These are phyloP conservation scores for Polietes domitor DNA, from an alignment of 2,888 invertebrate genomes.

Conservation along the genomic window DNA sequence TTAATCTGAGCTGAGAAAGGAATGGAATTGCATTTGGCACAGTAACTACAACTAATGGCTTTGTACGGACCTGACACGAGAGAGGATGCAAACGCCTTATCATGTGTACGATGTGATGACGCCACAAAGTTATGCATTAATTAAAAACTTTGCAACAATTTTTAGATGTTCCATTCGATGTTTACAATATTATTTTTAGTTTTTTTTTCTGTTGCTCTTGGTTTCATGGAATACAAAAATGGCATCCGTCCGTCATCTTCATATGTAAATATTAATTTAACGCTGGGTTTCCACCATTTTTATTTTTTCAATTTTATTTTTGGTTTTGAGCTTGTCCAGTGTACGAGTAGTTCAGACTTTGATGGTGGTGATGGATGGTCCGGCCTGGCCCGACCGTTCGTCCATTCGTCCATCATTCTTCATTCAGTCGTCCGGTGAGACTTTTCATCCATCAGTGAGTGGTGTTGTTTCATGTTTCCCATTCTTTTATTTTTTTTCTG, in stretches of 20 bases:
- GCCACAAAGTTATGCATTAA: conserved; percentile 76
- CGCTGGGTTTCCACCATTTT: conserved; percentile 41
- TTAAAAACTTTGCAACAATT: conserved; percentile 76
- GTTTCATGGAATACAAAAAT: background rate
- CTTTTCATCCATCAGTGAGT: conserved; percentile 37
- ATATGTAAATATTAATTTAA: conserved; percentile 56
- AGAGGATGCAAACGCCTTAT: background rate
- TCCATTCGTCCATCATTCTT: conserved; percentile 4
- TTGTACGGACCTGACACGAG: background rate
- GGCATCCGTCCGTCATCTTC: conserved; percentile 14
- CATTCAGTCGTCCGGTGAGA: background rate
- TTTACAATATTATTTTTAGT: conserved; percentile 54
- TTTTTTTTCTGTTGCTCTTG: conserved; percentile 3
- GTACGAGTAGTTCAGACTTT: conserved; percentile 31
- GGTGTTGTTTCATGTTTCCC: conserved; percentile 27
- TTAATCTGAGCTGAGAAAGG: too few relatives aligned
- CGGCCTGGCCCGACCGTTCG: background rate
- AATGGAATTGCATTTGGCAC: background rate
- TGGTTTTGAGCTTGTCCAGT: conserved; percentile 45
- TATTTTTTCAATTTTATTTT: conserved; percentile 27
- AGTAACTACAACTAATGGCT: background rate
- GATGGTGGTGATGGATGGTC: conserved; percentile 12
- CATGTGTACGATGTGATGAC: background rate
- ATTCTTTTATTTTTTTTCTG: conserved; percentile 20
- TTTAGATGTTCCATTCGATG: conserved; percentile 57